phyloP scores from a whole-genome alignment of 2,888 invertebrate species.

The Chouioia cunea region DNA sequence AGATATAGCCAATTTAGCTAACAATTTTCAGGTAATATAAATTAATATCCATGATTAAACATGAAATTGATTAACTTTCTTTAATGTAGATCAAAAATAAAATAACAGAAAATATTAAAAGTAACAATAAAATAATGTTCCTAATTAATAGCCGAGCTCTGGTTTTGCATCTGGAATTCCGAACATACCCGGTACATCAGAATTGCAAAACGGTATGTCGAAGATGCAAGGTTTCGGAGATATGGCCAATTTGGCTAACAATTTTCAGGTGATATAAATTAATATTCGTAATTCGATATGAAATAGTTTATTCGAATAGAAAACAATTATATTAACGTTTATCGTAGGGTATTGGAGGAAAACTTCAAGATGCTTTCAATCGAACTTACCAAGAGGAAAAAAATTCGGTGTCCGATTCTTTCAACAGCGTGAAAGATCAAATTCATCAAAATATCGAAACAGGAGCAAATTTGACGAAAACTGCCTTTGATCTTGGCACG shows the following conservation, averaged over 20 bases:
- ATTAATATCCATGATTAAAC: neutral
- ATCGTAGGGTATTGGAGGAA: neutral
- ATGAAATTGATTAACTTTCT: neutral
- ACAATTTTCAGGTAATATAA: too few relatives aligned
- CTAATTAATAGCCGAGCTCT: neutral
- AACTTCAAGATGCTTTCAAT: neutral
- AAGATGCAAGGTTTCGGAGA: too few relatives aligned
- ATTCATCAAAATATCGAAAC: neutral
- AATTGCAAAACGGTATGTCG: neutral
- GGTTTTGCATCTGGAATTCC: neutral
- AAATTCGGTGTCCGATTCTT: constrained; percentile 9
- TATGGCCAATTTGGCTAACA: too few relatives aligned
- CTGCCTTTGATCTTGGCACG: constrained; percentile 7
- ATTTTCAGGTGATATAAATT: too few relatives aligned
- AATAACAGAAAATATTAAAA: too few relatives aligned
- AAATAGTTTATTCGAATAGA: neutral
- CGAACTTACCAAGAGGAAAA: neutral
- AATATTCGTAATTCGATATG: neutral
- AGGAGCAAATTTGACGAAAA: constrained; percentile 7
- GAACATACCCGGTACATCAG: neutral
- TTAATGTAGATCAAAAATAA: neutral
- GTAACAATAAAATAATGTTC: neutral
- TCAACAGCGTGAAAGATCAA: constrained; percentile 7
- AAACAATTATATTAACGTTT: neutral
- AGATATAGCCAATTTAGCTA: too few relatives aligned